Evolutionary conservation across 2,113 vertebrate genomes (phyloP), one percentile per base, ranked within the genome.

Genomic region (Pedetes capensis): DNA sequence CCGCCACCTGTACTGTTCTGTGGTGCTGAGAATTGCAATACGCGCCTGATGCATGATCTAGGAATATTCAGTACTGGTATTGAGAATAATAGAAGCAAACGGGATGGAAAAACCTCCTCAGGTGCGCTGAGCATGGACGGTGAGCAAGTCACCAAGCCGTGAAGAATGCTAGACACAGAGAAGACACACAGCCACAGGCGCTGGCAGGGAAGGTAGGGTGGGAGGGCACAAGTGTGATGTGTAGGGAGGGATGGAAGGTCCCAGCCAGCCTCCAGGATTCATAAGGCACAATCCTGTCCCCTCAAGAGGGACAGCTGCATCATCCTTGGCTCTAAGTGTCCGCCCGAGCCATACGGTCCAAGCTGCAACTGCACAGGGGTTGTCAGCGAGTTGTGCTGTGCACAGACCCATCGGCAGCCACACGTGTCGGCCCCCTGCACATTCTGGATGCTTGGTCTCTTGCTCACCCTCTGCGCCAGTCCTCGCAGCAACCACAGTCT

Each of bases 1-100:
- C 10, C 1, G 5, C 39, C 32, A 10, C 9, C 2, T 29, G 39
- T n/a, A 2, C 59, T 9, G 20, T 44, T 23, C 5, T 16, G 6
- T 25, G 44, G 16, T 32, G 44, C 42, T 64, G 18, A 74, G 11
- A 5, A 2, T 25, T 37, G 27, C 6, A 16, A 8, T 22, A 27
- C 6, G 25, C 11, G 3, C 49, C 37, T 6, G 1, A 53, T 51
- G 66, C 2, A 23, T n/a, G 59, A 22, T 16, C 29, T 9, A 69
- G 68, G 53, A 27, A 14, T 18, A 23, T 49, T 59, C 51, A 27
- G 53, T 18, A 27, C 42, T 17, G 42, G 10, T 29, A 37, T 12
- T 59, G 34, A 69, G 63, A 18, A 22, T 42, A 80, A 51, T 20
- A 42, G 20, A 61, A 55, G 39, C 10, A 3, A 68, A 5, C 6